Evolutionary conservation across 2,797 vertebrate genomes (phyloP), one percentile per base, ranked within the genome.

Genomic region (Melanotaenia parkinsoni): DNA sequence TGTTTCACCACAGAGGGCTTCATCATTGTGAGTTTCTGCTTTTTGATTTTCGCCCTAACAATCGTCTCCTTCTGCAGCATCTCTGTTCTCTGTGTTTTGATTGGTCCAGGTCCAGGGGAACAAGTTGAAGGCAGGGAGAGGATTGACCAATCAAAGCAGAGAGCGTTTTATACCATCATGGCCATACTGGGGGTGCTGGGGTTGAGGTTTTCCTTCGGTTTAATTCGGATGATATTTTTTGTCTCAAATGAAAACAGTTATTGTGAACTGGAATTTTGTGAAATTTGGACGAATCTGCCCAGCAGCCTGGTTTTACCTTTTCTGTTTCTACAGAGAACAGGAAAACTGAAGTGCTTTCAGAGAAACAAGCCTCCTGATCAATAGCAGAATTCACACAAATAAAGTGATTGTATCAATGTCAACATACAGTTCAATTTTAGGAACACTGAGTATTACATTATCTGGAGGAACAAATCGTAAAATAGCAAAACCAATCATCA

Each of bases 231-330:
- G 2, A 38, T 13, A 13, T 38, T 38, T 3, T 38, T 38, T 38
- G 37, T 38, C 10, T 38, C 12, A 38, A 38, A 38, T 12, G 10
- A 12, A 38, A 38, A 13, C 10, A 12, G 12, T 13, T 1, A 2
- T 3, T 38, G 37, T 38, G 37, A 38, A 13, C 10, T 38, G 37
- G 37, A 13, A 11, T 2, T 38, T 10, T 38, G 10, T 12, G 10
- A 38, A 13, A 12, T 76, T 13, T 70, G 74, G 67, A 70, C 66
- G 47, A 76, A 76, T 20, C 12, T 76, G 9, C 74, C 74, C 57
- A 66, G 62, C 50, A 60, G 67, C 1, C 57, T 76, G 57, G 67
- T 76, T 14, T 38, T 70, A 61, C 74, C 74, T 5, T 30, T 70
- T 43, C 20, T 76, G 22, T 76, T 60, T 61, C 14, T 76, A 37